These are phyloP conservation scores for Trichopoda pennipes DNA, from an alignment of 2,888 invertebrate species.

Conservation along the genomic window DNA sequence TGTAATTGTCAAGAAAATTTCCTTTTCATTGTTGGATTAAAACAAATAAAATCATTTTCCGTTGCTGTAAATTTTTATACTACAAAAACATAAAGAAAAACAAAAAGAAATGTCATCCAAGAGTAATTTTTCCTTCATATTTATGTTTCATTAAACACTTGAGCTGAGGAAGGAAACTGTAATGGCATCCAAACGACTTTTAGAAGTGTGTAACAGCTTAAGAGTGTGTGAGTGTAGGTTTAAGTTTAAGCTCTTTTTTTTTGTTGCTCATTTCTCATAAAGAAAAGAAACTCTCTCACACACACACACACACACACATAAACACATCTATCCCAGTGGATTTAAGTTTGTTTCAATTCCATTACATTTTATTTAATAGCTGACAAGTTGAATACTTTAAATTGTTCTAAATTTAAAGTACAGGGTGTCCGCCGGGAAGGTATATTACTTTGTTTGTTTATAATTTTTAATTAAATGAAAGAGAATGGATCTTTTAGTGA, in stretches of 20 bases:
- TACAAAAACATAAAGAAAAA: too few species aligned
- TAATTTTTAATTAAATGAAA: too few species aligned
- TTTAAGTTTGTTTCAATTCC: conserved; percentile 26
- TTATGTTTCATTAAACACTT: conserved; percentile 61
- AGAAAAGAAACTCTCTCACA: not conserved
- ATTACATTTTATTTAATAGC: not conserved
- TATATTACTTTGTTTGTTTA: too few species aligned
- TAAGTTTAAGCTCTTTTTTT: not conserved
- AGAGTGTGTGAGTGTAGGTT: not conserved
- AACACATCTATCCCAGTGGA: too few species aligned
- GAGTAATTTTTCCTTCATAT: conserved; percentile 49
- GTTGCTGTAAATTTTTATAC: conserved; percentile 5
- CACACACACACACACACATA: not conserved
- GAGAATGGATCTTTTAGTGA: too few species aligned
- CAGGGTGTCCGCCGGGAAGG: too few species aligned
- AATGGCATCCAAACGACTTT: conserved; percentile 44
- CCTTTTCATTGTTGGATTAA: not conserved
- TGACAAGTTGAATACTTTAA: not conserved
- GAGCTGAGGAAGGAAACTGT: conserved; percentile 61
- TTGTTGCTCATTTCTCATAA: not conserved
- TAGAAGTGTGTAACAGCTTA: not conserved
- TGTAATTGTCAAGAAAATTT: conserved; percentile 14
- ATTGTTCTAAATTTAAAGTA: too few species aligned
- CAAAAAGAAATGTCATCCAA: conserved; percentile 32
- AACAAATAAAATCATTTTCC: not conserved